phyloP scores from a whole-genome alignment of 2,797 vertebrate genomes.

The Benthosema pterotum region DNA sequence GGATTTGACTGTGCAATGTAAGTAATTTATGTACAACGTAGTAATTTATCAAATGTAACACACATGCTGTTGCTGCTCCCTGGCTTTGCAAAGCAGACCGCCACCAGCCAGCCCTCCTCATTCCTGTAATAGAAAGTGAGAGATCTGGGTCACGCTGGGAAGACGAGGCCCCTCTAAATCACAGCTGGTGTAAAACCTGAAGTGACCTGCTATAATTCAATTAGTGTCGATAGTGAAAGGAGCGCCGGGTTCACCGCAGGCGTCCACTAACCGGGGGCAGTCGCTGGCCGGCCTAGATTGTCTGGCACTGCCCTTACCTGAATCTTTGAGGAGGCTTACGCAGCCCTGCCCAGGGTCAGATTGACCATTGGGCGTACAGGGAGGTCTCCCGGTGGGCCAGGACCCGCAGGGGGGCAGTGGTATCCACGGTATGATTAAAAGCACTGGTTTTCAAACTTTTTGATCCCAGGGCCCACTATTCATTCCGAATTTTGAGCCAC shows the following conservation, averaged over 20 bases:
- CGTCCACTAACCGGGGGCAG: slow-evolving; percentile 13
- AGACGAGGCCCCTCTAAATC: slow-evolving; percentile 40
- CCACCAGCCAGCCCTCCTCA: slow-evolving; percentile 14
- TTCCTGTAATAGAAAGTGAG: slow-evolving; percentile 68
- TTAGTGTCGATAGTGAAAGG: slow-evolving; percentile 37
- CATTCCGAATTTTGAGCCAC: no score
- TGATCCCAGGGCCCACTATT: no score
- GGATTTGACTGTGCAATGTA: no score
- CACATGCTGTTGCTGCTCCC: no score
- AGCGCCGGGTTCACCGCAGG: slow-evolving; percentile 38
- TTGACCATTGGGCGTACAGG: no score
- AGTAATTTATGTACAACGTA: no score
- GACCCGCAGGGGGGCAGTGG: no score
- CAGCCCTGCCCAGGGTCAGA: no score
- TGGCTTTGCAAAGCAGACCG: not conserved
- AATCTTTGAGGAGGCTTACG: slow-evolving; percentile 22
- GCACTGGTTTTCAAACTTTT: no score
- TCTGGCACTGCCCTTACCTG: slow-evolving; percentile 11
- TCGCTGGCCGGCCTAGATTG: slow-evolving; percentile 22
- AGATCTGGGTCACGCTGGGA: slow-evolving; percentile 66
- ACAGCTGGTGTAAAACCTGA: slow-evolving; percentile 43
- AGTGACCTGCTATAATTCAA: slow-evolving; percentile 48
- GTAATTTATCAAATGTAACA: no score
- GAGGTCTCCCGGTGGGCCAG: no score
- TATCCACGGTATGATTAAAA: no score